Percentiles rank a stretch among this genome's conserved stretches.
These are phyloP conservation scores for Lepus townsendii DNA, from an alignment of 2,797 vertebrate species.

Conservation along the genomic window DNA sequence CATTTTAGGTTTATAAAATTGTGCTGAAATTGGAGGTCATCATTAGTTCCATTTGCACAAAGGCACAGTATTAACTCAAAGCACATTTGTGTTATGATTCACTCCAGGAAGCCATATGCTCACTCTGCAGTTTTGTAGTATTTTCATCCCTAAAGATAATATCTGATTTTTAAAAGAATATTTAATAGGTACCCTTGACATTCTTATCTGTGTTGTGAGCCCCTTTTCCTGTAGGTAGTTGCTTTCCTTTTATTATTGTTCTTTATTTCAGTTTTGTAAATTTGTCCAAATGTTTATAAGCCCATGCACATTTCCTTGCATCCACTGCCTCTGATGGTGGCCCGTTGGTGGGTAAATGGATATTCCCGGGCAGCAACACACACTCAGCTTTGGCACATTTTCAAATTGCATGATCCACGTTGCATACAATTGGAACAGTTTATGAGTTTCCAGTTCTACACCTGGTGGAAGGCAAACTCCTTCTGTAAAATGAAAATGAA, in stretches of 20 bases:
- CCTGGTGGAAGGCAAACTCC: not conserved
- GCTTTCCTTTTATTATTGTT: slow-evolving; percentile 15
- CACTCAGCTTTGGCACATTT: not conserved
- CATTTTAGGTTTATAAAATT: slow-evolving; percentile 40
- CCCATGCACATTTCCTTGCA: not conserved
- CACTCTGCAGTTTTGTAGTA: not conserved
- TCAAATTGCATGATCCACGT: not conserved
- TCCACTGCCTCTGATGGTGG: not conserved
- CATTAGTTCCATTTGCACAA: not conserved
- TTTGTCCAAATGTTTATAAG: slow-evolving; percentile 31
- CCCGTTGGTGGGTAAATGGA: not conserved
- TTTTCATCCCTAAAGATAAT: slow-evolving; percentile 28
- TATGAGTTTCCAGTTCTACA: slow-evolving; percentile 7
- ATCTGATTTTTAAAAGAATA: slow-evolving; percentile 51
- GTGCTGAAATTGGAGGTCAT: not conserved
- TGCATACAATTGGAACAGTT: not conserved
- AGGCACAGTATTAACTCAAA: not conserved
- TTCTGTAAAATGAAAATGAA: slow-evolving; percentile 43
- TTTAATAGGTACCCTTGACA: not conserved
- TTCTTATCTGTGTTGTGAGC: slow-evolving; percentile 18
- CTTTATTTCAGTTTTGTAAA: slow-evolving; percentile 17
- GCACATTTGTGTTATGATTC: not conserved
- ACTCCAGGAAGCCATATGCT: not conserved
- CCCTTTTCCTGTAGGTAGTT: not conserved
- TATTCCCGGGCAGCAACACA: not conserved